Evolutionary conservation across 2,113 vertebrate species (phyloP).

Genomic region (Misgurnus anguillicaudatus): DNA sequence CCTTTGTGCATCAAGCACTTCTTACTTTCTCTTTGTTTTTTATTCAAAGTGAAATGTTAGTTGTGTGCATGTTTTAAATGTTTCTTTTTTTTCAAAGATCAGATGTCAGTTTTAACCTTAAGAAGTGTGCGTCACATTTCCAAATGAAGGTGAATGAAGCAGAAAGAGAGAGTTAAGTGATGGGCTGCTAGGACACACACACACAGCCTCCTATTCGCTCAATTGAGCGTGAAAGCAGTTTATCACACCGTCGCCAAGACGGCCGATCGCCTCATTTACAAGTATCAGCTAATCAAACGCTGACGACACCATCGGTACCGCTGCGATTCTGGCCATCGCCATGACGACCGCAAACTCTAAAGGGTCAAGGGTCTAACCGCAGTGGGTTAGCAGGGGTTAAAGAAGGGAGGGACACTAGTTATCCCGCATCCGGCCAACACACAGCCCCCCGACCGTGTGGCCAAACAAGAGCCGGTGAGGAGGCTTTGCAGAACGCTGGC

Average conservation of each 20-base stretch:
- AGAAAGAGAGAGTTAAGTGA: not conserved
- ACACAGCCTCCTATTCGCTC: constrained; percentile 31
- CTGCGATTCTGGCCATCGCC: constrained; percentile 56
- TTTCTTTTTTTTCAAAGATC: too few relatives aligned
- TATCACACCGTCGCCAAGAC: constrained; percentile 36
- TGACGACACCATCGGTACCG: not conserved
- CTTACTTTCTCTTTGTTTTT: too few relatives aligned
- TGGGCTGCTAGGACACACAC: constrained; percentile 45
- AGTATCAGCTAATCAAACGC: constrained; percentile 72
- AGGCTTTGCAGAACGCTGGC: constrained; percentile 65
- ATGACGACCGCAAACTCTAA: constrained; percentile 65
- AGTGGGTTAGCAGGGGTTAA: constrained; percentile 19
- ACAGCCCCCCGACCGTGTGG: constrained; percentile 67
- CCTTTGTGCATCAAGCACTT: too few relatives aligned
- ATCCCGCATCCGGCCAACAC: constrained; percentile 52
- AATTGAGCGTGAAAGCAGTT: constrained; percentile 46
- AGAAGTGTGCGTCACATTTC: too few relatives aligned
- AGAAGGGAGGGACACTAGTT: constrained; percentile 46
- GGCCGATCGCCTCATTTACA: constrained; percentile 57
- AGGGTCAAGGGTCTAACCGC: constrained; percentile 58
- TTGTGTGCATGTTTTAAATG: too few relatives aligned
- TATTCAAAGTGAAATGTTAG: too few relatives aligned
- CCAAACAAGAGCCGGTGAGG: constrained; percentile 68
- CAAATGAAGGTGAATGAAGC: not conserved
- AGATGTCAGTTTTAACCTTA: too few relatives aligned